phyloP scores from a whole-genome alignment of 2,113 vertebrate species.

The Sisor rabdophorus region DNA sequence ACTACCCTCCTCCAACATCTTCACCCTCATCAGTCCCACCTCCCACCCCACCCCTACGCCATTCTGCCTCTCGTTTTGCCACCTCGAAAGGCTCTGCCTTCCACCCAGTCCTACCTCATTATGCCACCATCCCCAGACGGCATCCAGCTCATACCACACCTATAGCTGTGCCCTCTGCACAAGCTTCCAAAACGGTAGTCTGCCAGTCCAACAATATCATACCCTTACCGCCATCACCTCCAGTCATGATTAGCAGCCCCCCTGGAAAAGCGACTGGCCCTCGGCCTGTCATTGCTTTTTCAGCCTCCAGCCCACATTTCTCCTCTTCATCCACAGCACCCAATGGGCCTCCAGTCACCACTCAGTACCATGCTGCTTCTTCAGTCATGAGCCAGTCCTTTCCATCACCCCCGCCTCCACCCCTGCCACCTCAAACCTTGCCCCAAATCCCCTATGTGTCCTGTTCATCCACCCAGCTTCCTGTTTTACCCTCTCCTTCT shows the following conservation, averaged over 20 bases:
- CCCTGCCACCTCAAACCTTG: constrained; percentile 63
- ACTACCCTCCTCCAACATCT: constrained; percentile 66
- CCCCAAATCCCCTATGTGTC: constrained; percentile 69
- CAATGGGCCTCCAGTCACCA: constrained; percentile 69
- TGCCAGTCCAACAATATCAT: constrained; percentile 85
- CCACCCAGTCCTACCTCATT: constrained; percentile 95
- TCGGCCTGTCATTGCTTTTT: constrained; percentile 81
- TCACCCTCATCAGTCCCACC: constrained; percentile 79
- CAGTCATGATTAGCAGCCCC: constrained; percentile 96
- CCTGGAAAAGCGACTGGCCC: constrained; percentile 90
- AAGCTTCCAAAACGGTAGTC: constrained; percentile 73
- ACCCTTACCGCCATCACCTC: constrained; percentile 89
- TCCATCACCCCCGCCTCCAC: constrained; percentile 71
- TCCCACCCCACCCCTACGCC: constrained; percentile 89
- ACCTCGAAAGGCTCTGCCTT: constrained; percentile 96
- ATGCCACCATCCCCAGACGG: constrained; percentile 86
- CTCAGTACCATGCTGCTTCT: constrained; percentile 71
- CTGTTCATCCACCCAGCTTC: constrained; percentile 92
- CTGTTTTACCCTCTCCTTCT: constrained; percentile 97
- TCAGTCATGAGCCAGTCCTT: constrained; percentile 73
- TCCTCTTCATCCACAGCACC: constrained; percentile 76
- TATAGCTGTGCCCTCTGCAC: constrained; percentile 60
- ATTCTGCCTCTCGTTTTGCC: constrained; percentile 93
- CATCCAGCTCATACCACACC: constrained; percentile 72
- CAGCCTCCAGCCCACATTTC: constrained; percentile 76